A percentile compares a stretch with the other conserved stretches of the same genome.
Conservation (phyloP, 2,888 invertebrate species). For the Protodeltote pygarga region DNA sequence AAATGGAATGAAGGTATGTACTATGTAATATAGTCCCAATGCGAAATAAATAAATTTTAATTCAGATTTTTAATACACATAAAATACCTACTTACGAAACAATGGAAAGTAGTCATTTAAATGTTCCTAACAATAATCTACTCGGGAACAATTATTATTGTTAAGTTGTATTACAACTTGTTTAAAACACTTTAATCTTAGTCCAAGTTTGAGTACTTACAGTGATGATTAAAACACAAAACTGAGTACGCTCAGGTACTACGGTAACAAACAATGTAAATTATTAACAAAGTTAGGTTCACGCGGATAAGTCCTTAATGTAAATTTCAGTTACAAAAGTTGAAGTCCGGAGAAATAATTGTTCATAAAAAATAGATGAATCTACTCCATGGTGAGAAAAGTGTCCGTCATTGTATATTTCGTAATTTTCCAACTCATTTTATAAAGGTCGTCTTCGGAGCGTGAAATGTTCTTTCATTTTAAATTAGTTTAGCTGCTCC, state of each 20-base stretch:
- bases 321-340: slow-evolving; percentile 9
- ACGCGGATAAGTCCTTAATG: slow-evolving; percentile 1
- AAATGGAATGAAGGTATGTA: no score
- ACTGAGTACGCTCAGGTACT: slow-evolving; percentile 17
- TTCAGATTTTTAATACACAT: background rate
- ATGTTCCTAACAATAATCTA: slow-evolving; percentile 27
- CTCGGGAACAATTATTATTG: slow-evolving; percentile 27
- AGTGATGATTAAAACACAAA: slow-evolving; percentile 28
- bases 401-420: slow-evolving; percentile 54
- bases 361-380: slow-evolving; percentile 35
- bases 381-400: slow-evolving; percentile 31
- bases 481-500: slow-evolving; percentile 55
- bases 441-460: slow-evolving; percentile 53
- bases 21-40: no score
- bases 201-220: slow-evolving; percentile 18
- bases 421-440: slow-evolving; percentile 60
- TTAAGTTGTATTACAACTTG: slow-evolving; percentile 28
- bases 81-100: slow-evolving; percentile 13
- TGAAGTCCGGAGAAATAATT: slow-evolving; percentile 16
- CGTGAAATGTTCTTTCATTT: slow-evolving; percentile 61
- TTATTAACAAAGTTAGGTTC: slow-evolving; percentile 9
- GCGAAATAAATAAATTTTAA: background rate
- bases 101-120: slow-evolving; percentile 29
- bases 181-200: slow-evolving; percentile 28
- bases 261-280: slow-evolving; percentile 10